phyloP scores from a whole-genome alignment of 2,113 vertebrate genomes.

The Tetrax tetrax region DNA sequence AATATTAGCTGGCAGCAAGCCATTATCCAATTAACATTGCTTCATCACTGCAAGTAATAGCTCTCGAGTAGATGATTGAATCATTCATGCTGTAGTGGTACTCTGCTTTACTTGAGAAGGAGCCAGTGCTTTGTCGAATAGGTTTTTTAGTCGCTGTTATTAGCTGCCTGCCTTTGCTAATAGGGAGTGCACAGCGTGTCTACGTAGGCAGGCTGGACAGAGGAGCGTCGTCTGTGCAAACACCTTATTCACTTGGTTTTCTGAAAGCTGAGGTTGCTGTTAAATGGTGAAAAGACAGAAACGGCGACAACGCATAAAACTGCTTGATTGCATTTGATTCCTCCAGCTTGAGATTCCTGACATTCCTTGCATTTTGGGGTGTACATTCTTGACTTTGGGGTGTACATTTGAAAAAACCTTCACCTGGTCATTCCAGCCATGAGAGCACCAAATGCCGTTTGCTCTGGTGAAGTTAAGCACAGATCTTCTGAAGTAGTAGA shows the following conservation, averaged over 20 bases:
- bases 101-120: slow-evolving; percentile 69
- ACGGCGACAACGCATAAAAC: slow-evolving; percentile 29
- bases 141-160: slow-evolving; percentile 64
- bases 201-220: not conserved
- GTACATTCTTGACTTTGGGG: not conserved
- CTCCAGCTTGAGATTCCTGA: not conserved
- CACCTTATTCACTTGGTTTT: not conserved
- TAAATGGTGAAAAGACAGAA: slow-evolving; percentile 6
- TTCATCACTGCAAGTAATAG: slow-evolving; percentile 77
- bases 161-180: slow-evolving; percentile 63
- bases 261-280: slow-evolving; percentile 28
- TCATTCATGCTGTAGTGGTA: slow-evolving; percentile 73
- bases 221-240: slow-evolving; percentile 8
- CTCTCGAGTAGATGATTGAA: slow-evolving; percentile 77
- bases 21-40: slow-evolving; percentile 87
- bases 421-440: not conserved
- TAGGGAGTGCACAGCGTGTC: not conserved
- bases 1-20: slow-evolving; percentile 79
- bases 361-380: not conserved
- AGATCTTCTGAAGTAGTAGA: not conserved
- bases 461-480: not conserved
- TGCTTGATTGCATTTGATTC: not conserved
- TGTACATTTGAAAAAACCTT: not conserved
- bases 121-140: slow-evolving; percentile 66
- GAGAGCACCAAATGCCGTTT: not conserved